Percentiles rank a stretch among this genome's conserved stretches.
phyloP scores from a whole-genome alignment of 2,888 invertebrate genomes.

The Lamproptera curius region DNA sequence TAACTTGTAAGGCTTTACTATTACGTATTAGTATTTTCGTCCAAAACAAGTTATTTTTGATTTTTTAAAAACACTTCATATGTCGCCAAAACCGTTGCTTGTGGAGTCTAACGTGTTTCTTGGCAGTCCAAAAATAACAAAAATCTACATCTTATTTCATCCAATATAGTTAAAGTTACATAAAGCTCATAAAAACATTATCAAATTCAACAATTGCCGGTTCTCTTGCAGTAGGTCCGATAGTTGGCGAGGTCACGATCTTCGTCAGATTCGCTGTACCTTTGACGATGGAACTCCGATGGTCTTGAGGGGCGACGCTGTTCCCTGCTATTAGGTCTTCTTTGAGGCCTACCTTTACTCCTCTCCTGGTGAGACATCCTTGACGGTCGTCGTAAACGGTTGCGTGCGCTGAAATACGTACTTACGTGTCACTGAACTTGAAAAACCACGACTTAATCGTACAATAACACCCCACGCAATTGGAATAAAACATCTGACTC shows the following conservation, averaged over 20 bases:
- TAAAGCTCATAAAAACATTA: too few species aligned
- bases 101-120: too few species aligned
- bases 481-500: background rate
- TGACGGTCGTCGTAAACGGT: slow-evolving; percentile 49
- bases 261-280: slow-evolving; percentile 42
- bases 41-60: too few species aligned
- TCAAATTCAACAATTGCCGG: slow-evolving; percentile 55
- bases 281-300: slow-evolving; percentile 26
- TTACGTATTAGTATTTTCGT: too few species aligned
- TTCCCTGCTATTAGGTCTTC: slow-evolving; percentile 31
- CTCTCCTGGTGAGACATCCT: slow-evolving; percentile 54
- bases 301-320: slow-evolving; percentile 15
- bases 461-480: slow-evolving; percentile 15
- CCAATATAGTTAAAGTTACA: too few species aligned
- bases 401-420: slow-evolving; percentile 46
- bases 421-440: background rate
- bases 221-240: slow-evolving; percentile 48
- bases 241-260: slow-evolving; percentile 46
- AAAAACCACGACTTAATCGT: slow-evolving; percentile 6
- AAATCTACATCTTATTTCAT: too few species aligned
- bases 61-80: too few species aligned
- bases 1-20: too few species aligned
- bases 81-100: too few species aligned
- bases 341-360: slow-evolving; percentile 48
- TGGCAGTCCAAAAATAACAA: too few species aligned